Conservation (phyloP, 2,888 invertebrate species). For the Coenonympha arcania region DNA sequence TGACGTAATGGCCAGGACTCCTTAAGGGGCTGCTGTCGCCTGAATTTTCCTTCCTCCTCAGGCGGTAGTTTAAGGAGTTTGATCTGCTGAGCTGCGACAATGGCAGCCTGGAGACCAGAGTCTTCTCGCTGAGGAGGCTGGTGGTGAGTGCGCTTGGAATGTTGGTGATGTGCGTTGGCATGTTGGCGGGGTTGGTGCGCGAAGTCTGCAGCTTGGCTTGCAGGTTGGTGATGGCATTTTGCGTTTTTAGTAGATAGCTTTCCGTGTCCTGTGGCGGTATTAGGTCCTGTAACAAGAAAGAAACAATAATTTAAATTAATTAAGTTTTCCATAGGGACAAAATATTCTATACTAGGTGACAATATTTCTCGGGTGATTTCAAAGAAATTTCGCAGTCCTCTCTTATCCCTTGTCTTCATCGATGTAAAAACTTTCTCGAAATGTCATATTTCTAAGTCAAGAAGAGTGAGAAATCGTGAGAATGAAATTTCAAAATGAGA, state of each 20-base stretch:
- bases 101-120: conserved; percentile 60
- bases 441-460: too few relatives aligned
- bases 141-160: conserved; percentile 60
- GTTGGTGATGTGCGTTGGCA: conserved; percentile 47
- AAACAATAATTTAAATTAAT: neutral
- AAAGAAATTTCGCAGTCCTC: too few relatives aligned
- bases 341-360: too few relatives aligned
- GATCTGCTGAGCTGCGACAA: conserved; percentile 64
- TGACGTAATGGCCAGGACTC: conserved; percentile 66
- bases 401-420: too few relatives aligned
- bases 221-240: conserved; percentile 75
- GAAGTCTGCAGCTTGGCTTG: conserved; percentile 73
- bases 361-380: too few relatives aligned
- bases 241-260: conserved; percentile 74
- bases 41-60: conserved; percentile 56
- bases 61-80: conserved; percentile 66
- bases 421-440: too few relatives aligned
- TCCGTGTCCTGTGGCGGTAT: conserved; percentile 71
- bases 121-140: conserved; percentile 63
- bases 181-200: conserved; percentile 41
- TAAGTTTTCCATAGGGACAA: too few relatives aligned
- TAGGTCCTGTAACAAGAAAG: conserved; percentile 64
- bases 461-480: too few relatives aligned
- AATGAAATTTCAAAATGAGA: too few relatives aligned
- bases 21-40: conserved; percentile 60